phyloP scores from a whole-genome alignment of 2,797 vertebrate genomes.

The Sparus aurata region DNA sequence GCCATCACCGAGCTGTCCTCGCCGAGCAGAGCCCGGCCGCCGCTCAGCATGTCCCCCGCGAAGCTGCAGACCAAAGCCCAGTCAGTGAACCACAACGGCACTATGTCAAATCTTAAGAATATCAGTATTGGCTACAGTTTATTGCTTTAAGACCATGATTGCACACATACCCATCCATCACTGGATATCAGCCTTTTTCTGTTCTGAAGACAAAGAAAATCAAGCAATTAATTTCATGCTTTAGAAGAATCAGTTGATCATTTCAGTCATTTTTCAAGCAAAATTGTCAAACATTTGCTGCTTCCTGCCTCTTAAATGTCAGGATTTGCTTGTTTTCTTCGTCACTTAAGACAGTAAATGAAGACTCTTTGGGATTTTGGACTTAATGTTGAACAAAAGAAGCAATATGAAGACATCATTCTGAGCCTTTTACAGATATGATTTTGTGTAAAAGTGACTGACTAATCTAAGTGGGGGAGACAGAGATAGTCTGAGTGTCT shows the following conservation, averaged over 20 bases:
- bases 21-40: slow-evolving; percentile 76
- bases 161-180: slow-evolving; percentile 80
- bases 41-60: slow-evolving; percentile 83
- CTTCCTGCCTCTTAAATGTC: no score
- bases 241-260: no score
- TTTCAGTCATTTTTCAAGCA: no score
- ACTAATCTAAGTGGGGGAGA: neutral
- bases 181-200: slow-evolving; percentile 21
- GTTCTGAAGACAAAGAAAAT: slow-evolving; percentile 17
- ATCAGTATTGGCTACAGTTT: neutral
- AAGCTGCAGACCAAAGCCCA: slow-evolving; percentile 67
- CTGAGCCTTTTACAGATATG: neutral
- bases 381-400: no score
- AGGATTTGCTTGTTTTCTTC: no score
- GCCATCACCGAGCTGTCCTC: slow-evolving; percentile 88
- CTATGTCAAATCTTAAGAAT: neutral
- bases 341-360: no score
- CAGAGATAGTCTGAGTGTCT: no score
- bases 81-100: neutral
- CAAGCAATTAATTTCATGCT: neutral
- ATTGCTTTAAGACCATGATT: no score
- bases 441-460: neutral
- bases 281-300: no score
- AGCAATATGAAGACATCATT: no score
- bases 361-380: no score